These are phyloP conservation scores for Acanthosoma haemorrhoidale DNA, from an alignment of 2,888 invertebrate species.

Conservation along the genomic window DNA sequence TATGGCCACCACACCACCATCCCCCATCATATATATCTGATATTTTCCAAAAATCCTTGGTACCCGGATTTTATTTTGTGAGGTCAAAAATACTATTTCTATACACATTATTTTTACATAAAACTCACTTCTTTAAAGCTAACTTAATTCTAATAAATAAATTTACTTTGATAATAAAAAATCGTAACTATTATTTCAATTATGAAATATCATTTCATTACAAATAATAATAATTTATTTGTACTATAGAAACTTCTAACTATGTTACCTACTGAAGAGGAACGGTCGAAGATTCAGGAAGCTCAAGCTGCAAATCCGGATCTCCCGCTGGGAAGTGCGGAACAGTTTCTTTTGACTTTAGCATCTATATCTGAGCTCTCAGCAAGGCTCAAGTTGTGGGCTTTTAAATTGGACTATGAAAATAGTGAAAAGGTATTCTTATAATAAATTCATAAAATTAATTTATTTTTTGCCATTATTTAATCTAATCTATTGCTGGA, in stretches of 20 bases:
- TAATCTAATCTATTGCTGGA: slow-evolving; percentile 31
- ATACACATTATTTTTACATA: too few relatives aligned
- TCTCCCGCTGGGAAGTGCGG: slow-evolving; percentile 87
- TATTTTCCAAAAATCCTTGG: too few relatives aligned
- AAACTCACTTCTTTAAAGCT: too few relatives aligned
- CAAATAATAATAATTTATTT: too few relatives aligned
- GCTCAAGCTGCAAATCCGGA: slow-evolving; percentile 90
- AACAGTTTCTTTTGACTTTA: slow-evolving; percentile 94
- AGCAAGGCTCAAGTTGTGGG: slow-evolving; percentile 91
- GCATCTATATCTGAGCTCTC: slow-evolving; percentile 93
- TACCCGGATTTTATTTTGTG: too few relatives aligned
- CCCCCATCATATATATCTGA: too few relatives aligned
- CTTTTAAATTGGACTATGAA: slow-evolving; percentile 97
- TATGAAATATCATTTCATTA: too few relatives aligned
- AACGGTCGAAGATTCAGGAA: slow-evolving; percentile 91
- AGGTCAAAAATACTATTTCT: too few relatives aligned
- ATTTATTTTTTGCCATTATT: slow-evolving; percentile 25
- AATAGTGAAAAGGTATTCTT: slow-evolving; percentile 74
- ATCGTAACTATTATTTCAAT: too few relatives aligned
- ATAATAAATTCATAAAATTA: slow-evolving; percentile 1
- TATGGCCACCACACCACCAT: too few relatives aligned
- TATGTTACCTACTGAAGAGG: slow-evolving; percentile 97
- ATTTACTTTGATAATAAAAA: too few relatives aligned
- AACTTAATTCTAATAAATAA: too few relatives aligned
- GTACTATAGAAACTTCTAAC: slow-evolving; percentile 85